phyloP scores from a whole-genome alignment of 2,888 invertebrate genomes.

The Epinotia brunnichana region DNA sequence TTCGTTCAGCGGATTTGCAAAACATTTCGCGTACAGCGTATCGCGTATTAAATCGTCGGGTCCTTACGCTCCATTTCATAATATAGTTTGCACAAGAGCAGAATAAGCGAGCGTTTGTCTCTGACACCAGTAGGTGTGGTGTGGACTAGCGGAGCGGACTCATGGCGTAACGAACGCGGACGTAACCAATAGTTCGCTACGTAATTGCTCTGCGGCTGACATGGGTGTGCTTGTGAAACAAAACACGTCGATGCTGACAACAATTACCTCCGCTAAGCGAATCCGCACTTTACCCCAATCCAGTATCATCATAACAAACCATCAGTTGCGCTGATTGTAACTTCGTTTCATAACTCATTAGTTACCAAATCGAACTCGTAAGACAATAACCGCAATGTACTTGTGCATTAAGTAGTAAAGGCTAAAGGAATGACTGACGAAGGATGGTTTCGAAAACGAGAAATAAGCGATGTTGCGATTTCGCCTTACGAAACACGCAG shows the following conservation, averaged over 20 bases:
- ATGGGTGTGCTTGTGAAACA: constrained; percentile 42
- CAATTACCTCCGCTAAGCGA: constrained; percentile 37
- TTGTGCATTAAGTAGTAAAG: constrained; percentile 58
- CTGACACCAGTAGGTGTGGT: constrained; percentile 55
- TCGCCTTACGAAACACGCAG: constrained; percentile 79
- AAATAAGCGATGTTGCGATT: constrained; percentile 82
- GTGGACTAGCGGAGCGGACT: constrained; percentile 40
- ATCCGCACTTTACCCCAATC: constrained; percentile 26
- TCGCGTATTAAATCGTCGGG: constrained; percentile 64
- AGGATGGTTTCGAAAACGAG: constrained; percentile 81
- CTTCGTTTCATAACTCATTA: constrained; percentile 43
- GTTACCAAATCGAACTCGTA: constrained; percentile 43
- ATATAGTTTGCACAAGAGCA: constrained; percentile 69
- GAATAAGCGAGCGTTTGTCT: constrained; percentile 67
- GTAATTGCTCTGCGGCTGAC: constrained; percentile 42
- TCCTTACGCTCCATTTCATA: constrained; percentile 78
- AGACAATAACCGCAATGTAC: constrained; percentile 45
- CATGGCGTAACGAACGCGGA: constrained; percentile 44
- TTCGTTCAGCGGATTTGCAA: constrained; percentile 65
- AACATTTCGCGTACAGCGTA: constrained; percentile 62
- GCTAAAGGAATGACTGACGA: constrained; percentile 76
- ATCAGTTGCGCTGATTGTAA: constrained; percentile 24
- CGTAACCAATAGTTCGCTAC: constrained; percentile 42
- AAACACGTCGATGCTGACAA: constrained; percentile 34
- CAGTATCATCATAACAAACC: constrained; percentile 35